Percentiles rank a stretch among this genome's conserved stretches.
Conservation (phyloP, 2,797 vertebrate species). For the Gymnothorax reevesii region DNA sequence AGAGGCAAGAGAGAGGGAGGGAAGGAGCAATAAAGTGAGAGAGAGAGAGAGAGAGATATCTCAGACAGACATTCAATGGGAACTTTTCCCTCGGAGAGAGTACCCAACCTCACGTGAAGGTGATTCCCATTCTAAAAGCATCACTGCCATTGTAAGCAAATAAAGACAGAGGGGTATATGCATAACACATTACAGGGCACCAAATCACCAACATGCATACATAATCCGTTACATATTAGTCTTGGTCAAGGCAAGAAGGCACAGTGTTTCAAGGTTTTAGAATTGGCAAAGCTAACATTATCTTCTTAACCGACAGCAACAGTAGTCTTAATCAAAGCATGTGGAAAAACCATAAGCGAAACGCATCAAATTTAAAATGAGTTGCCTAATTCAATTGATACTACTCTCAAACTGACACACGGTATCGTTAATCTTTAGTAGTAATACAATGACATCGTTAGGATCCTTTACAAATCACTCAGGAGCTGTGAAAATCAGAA, state of each 20-base stretch:
- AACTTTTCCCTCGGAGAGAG: neutral
- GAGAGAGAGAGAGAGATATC: neutral
- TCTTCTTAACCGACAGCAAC: neutral
- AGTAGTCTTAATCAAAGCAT: neutral
- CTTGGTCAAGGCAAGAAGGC: neutral
- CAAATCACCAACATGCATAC: neutral
- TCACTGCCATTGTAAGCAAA: constrained; percentile 1
- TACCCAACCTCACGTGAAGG: neutral
- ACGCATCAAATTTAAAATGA: neutral
- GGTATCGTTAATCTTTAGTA: neutral
- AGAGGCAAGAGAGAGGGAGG: neutral
- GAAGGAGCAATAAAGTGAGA: neutral
- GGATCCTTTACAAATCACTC: neutral
- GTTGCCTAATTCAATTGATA: neutral
- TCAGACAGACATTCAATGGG: neutral
- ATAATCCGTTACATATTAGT: neutral
- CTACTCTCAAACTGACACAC: neutral
- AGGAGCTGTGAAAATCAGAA: neutral
- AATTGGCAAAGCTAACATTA: neutral
- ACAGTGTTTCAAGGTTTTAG: neutral
- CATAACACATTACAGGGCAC: neutral
- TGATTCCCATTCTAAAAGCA: constrained; percentile 2
- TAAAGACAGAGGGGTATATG: neutral
- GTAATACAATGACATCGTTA: constrained; percentile 6
- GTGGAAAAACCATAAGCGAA: neutral